A percentile compares a stretch with the other conserved stretches of the same genome.
Evolutionary conservation across 2,797 vertebrate genomes (phyloP).

Genomic region (Pseudocheirus occidentalis): DNA sequence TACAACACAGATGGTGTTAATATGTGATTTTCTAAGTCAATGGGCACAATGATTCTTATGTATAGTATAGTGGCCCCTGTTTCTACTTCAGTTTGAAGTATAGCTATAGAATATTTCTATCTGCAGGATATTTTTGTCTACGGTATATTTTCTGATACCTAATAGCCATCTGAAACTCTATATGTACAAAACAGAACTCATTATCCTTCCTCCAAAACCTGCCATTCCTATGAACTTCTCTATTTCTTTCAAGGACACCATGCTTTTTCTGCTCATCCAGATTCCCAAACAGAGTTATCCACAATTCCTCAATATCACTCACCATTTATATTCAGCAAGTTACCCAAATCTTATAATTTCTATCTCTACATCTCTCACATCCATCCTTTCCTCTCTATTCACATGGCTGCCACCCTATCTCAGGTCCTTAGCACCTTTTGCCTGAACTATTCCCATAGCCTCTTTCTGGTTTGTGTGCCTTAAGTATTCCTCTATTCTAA

Average conservation of each 20-base stretch:
- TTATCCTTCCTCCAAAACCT: neutral
- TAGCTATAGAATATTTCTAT: neutral
- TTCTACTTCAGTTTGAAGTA: neutral
- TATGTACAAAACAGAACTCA: neutral
- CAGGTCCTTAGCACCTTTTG: neutral
- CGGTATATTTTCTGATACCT: neutral
- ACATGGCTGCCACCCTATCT: neutral
- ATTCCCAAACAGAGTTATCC: neutral
- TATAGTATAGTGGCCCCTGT: neutral
- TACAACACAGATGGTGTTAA: neutral
- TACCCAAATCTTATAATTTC: neutral
- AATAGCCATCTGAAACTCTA: neutral
- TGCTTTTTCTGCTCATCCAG: neutral
- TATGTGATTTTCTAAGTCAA: neutral
- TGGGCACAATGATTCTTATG: neutral
- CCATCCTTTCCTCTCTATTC: neutral
- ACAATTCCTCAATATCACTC: neutral
- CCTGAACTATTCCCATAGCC: neutral
- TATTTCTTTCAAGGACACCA: neutral
- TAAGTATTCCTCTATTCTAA: neutral
- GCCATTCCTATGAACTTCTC: neutral
- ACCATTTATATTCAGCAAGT: neutral
- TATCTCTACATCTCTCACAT: neutral
- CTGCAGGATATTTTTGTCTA: neutral
- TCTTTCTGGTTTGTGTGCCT: neutral